Conservation (phyloP, 2,888 invertebrate genomes). For the Gymnocheta viridis region DNA sequence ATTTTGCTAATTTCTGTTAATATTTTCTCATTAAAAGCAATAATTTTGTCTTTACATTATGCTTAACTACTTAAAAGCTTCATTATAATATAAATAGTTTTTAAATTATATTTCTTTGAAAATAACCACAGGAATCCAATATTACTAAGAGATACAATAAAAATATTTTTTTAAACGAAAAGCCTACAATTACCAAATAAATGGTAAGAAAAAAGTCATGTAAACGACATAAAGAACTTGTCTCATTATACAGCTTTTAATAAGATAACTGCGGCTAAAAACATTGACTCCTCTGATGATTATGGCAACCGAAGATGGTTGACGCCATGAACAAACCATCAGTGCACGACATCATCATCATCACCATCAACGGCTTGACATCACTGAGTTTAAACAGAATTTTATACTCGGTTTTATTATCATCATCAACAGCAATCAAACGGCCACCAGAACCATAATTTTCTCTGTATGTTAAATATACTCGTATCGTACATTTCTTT, state of each 20-base stretch:
- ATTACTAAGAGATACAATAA: background rate
- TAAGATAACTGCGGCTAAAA: slow-evolving; percentile 45
- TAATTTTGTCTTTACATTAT: background rate
- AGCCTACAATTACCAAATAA: slow-evolving; percentile 24
- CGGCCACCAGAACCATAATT: background rate
- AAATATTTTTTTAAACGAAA: background rate
- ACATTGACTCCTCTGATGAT: slow-evolving; percentile 38
- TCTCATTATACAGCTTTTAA: slow-evolving; percentile 62
- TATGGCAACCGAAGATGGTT: slow-evolving; percentile 29
- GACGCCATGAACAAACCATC: slow-evolving; percentile 46
- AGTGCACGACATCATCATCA: slow-evolving; percentile 17
- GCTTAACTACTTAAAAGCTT: background rate
- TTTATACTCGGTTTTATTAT: slow-evolving; percentile 18
- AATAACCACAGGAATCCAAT: slow-evolving; percentile 32
- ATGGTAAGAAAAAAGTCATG: background rate
- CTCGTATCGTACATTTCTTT: background rate
- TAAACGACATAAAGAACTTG: slow-evolving; percentile 40
- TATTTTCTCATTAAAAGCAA: slow-evolving; percentile 19
- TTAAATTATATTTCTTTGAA: slow-evolving; percentile 10
- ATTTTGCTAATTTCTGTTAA: background rate
- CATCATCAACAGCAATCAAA: slow-evolving; percentile 6
- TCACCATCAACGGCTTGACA: background rate
- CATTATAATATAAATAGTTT: background rate
- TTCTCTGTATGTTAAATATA: slow-evolving; percentile 11
- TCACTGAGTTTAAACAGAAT: slow-evolving; percentile 11